A percentile compares a stretch with the other conserved stretches of the same genome.
phyloP scores from a whole-genome alignment of 1,140 invertebrate species.

The Hesperophylax magnus region DNA sequence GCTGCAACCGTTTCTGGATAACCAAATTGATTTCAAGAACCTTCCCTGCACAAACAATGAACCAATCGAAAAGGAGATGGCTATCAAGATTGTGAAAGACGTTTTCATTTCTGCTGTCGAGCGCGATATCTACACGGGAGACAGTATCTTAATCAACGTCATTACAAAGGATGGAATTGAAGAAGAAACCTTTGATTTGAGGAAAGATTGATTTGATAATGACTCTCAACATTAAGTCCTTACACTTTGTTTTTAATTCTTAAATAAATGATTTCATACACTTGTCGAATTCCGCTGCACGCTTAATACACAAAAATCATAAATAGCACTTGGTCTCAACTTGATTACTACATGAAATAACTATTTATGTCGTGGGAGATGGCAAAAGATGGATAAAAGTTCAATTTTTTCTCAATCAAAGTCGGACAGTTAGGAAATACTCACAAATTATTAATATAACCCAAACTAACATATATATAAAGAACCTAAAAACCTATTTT shows the following conservation, averaged over 20 bases:
- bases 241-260: conserved; percentile 25
- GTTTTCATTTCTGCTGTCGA: conserved; percentile 97
- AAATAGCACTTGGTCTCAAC: too few species aligned
- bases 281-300: too few species aligned
- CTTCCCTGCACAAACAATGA: conserved; percentile 77
- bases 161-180: conserved; percentile 92
- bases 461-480: too few species aligned
- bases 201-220: conserved; percentile 80
- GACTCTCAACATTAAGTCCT: not conserved
- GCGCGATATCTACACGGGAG: conserved; percentile 97
- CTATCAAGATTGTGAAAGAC: conserved; percentile 90
- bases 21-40: conserved; percentile 91
- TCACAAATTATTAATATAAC: too few species aligned
- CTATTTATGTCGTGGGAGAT: too few species aligned
- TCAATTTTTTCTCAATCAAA: too few species aligned
- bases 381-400: too few species aligned
- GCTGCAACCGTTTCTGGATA: conserved; percentile 89
- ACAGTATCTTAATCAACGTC: conserved; percentile 89
- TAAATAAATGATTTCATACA: too few species aligned
- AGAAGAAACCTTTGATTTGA: conserved; percentile 78
- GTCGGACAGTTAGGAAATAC: too few species aligned
- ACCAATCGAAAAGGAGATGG: conserved; percentile 83
- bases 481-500: too few species aligned
- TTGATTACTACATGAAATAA: too few species aligned
- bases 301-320: too few species aligned